These are phyloP conservation scores for Amphibalanus amphitrite DNA, from an alignment of 1,140 invertebrate genomes.

Conservation along the genomic window DNA sequence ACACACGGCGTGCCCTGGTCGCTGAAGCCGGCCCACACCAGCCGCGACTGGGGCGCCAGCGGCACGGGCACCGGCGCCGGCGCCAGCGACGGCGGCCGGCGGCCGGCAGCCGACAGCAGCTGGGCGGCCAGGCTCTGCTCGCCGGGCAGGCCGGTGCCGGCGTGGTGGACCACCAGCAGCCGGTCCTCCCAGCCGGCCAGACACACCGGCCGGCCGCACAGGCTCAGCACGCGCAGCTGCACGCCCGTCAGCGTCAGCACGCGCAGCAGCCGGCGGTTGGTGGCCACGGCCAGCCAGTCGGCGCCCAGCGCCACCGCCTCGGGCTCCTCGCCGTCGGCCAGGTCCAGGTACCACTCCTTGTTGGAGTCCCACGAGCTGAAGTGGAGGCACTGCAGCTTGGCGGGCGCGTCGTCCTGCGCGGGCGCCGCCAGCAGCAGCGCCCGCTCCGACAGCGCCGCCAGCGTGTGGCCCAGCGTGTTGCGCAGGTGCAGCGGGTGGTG, in stretches of 20 bases:
- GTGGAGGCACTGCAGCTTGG: constrained; percentile 51
- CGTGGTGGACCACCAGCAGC: constrained; percentile 60
- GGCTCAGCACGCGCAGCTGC: constrained; percentile 55
- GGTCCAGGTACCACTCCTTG: constrained; percentile 68
- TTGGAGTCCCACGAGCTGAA: constrained; percentile 53
- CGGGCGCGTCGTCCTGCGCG: constrained; percentile 27
- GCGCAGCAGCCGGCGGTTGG: constrained; percentile 48
- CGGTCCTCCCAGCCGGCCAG: constrained; percentile 47
- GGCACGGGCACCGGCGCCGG: constrained; percentile 35
- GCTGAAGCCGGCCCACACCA: constrained; percentile 66
- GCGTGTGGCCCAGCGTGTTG: constrained; percentile 55
- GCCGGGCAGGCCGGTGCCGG: constrained; percentile 31
- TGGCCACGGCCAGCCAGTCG: constrained; percentile 58
- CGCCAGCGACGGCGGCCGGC: constrained; percentile 17
- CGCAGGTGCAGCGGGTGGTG: constrained; percentile 78
- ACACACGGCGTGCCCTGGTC: constrained; percentile 38
- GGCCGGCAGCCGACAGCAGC: constrained; percentile 23
- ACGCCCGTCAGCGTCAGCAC: constrained; percentile 70
- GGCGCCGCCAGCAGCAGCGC: constrained; percentile 63
- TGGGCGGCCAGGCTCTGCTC: constrained; percentile 30
- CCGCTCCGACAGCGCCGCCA: constrained; percentile 63
- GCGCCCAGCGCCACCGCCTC: constrained; percentile 49
- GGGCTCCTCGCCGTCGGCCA: constrained; percentile 59
- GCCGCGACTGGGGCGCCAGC: constrained; percentile 43
- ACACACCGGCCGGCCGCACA: constrained; percentile 51